Conservation (phyloP, 2,113 vertebrate species). For the Pituophis catenifer region DNA sequence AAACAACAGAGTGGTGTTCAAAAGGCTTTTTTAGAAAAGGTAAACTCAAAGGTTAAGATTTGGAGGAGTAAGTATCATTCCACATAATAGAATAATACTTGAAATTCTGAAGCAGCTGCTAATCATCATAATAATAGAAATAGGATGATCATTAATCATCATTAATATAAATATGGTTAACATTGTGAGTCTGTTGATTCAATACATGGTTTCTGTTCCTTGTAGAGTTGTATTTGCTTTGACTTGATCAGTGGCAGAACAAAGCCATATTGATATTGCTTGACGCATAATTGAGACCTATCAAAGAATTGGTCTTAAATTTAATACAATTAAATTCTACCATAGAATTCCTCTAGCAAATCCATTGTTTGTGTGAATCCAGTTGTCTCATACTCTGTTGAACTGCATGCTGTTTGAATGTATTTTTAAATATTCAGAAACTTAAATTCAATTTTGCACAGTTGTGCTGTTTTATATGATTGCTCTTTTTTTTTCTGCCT, state of each 20-base stretch:
- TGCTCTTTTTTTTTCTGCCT: background rate
- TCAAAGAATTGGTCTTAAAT: background rate
- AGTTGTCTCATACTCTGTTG: background rate
- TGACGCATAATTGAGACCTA: background rate
- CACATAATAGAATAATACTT: background rate
- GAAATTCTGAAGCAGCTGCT: conserved; percentile 38
- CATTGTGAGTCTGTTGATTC: background rate
- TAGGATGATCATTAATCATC: conserved; percentile 22
- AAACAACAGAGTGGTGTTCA: conserved; percentile 25
- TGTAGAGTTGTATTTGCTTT: conserved; percentile 22
- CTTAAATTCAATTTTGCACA: background rate
- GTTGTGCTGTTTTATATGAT: background rate
- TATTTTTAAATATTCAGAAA: background rate
- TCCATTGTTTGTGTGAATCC: background rate
- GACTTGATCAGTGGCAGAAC: background rate
- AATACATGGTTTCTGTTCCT: conserved; percentile 1
- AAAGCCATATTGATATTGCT: background rate
- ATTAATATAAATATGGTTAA: background rate
- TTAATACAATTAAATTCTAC: background rate
- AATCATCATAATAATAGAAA: conserved; percentile 9
- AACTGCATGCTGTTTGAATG: background rate
- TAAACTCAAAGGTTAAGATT: conserved; percentile 35
- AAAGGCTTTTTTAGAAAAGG: conserved; percentile 56
- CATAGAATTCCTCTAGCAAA: background rate
- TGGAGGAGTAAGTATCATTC: conserved; percentile 25